A percentile compares a stretch with the other conserved stretches of the same genome.
Conservation (phyloP, 2,797 vertebrate genomes). For the Anguilla anguilla region DNA sequence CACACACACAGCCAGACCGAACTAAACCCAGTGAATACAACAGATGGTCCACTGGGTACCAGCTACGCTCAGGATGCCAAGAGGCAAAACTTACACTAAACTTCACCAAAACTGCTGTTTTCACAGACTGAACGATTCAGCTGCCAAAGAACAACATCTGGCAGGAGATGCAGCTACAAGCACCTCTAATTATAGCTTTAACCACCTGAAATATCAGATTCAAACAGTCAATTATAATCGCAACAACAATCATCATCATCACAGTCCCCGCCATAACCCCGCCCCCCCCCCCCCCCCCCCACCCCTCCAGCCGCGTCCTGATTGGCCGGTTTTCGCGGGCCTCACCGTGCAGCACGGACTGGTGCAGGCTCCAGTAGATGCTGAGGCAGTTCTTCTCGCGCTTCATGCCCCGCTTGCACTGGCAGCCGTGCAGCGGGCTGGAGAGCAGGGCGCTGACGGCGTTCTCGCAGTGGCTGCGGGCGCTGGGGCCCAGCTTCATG, state of each 20-base stretch:
- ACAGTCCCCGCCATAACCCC: too few species aligned
- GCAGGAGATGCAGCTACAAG: background rate
- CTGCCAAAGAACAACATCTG: background rate
- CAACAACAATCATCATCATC: background rate
- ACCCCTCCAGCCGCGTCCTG: too few species aligned
- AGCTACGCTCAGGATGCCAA: too few species aligned
- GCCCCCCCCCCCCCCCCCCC: too few species aligned
- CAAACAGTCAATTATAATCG: background rate
- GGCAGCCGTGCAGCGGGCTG: constrained; percentile 87
- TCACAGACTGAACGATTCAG: background rate
- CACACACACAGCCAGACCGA: too few species aligned
- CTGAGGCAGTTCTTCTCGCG: constrained; percentile 91
- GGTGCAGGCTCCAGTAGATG: constrained; percentile 93
- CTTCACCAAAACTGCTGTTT: background rate
- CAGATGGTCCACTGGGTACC: too few species aligned
- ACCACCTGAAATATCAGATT: background rate
- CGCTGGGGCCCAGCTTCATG: constrained; percentile 83
- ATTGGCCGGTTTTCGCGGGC: background rate
- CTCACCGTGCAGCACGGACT: constrained; percentile 86
- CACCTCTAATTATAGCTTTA: background rate
- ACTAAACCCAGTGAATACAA: too few species aligned
- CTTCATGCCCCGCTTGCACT: constrained; percentile 91
- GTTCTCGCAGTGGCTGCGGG: constrained; percentile 85
- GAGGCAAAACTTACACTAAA: background rate
- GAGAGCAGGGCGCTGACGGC: constrained; percentile 84